phyloP scores from a whole-genome alignment of 64 coral and sea anemone genomes.

The Porites lutea region DNA sequence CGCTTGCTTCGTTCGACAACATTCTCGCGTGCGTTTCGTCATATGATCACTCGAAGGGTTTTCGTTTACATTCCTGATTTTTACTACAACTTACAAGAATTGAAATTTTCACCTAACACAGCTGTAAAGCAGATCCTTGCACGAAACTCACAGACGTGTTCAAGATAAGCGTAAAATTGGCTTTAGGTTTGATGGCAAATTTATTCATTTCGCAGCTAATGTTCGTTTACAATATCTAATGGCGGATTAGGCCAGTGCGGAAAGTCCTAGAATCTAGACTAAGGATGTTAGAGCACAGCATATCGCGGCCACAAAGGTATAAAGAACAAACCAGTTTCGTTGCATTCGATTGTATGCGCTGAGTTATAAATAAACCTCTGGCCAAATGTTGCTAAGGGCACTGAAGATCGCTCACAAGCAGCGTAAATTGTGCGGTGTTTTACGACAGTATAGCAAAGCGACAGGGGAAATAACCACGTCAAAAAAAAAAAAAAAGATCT shows the following conservation, averaged over 20 bases:
- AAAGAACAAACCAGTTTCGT: not conserved
- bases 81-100: not conserved
- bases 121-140: not conserved
- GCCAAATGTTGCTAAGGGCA: conserved; percentile 73
- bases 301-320: not conserved
- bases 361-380: conserved; percentile 28
- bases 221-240: conserved; percentile 23
- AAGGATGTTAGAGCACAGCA: not conserved
- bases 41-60: not conserved
- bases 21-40: not conserved
- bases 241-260: conserved; percentile 16
- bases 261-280: not conserved
- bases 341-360: conserved; percentile 2
- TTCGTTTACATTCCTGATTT: not conserved
- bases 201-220: not conserved
- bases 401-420: not conserved
- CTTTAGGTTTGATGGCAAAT: conserved; percentile 1
- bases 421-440: conserved; percentile 2
- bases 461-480: conserved; percentile 3
- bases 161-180: not conserved
- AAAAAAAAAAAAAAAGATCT: not conserved
- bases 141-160: not conserved
- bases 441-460: not conserved
- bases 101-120: not conserved
- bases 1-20: not conserved